Evolutionary conservation across 1,140 invertebrate species (phyloP), one percentile per base, ranked within the genome.

Genomic region (Venustaconcha ellipsiformis): DNA sequence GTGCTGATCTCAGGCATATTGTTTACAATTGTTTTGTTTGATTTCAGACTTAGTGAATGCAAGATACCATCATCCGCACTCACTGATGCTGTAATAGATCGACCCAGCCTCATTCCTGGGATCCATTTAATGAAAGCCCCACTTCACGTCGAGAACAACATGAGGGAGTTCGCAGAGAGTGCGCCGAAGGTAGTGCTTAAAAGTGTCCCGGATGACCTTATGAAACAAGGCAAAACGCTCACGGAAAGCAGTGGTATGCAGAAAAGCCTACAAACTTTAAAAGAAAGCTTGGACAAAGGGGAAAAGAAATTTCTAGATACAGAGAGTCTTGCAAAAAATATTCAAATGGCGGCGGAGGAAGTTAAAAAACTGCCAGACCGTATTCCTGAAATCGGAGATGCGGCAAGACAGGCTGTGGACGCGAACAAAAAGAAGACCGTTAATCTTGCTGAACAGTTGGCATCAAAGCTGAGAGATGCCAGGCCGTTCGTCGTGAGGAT

Each of bases 31-130:
- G 37, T 48, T 48, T 48, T 48, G 37, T 11, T 48, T 48, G 18
- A 48, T 76, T 77, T 18, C 70, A 77, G 75, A 58, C 57, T 65
- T 48, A 67, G 57, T 12, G 70, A 72, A 48, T 77, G 75, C 60
- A 60, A 77, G 30, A 72, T 72, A 15, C 30, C 72, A 30, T 66
- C 65, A 2, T 70, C 75, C 17, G 70, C 75, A 26, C 26, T 77
- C 2, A 58, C 60, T 8, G 37, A 72, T 30, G 60, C 67, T 3
- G 67, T 77, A 2, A 64, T 48, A 37, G 63, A 72, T 26, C 58
- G 57, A 17, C 75, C 75, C n/a, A 67, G 63, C 13, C 75, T 65
- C 12, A 72, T 77, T 48, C 60, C n/a, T 8, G 75, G 75, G 1
- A 17, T 77, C 14, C 75, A 77, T 30, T 77, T 77, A n/a, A 26